phyloP scores from a whole-genome alignment of 1,140 invertebrate genomes.

The Heliconius hermathena region DNA sequence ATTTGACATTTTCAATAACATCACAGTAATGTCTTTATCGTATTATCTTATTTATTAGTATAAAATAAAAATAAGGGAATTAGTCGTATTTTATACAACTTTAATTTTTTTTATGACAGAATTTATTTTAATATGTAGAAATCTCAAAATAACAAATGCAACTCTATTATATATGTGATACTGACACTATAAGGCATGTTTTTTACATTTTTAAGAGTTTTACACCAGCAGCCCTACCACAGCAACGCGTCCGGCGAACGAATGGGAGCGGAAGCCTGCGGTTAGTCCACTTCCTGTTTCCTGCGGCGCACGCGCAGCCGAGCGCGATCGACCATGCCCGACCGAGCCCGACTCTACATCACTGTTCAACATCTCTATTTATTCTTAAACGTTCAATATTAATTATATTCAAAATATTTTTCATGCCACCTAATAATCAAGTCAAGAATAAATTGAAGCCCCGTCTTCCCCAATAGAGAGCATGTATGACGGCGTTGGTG shows the following conservation, averaged over 20 bases:
- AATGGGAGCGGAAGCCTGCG: constrained; percentile 80
- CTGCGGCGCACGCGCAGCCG: constrained; percentile 72
- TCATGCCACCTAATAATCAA: background rate
- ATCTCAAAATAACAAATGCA: background rate
- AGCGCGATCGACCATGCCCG: constrained; percentile 56
- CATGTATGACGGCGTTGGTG: no score
- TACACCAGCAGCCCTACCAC: constrained; percentile 50
- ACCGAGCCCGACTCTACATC: constrained; percentile 21
- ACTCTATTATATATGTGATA: background rate
- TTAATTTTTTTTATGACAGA: background rate
- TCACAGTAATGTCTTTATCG: no score
- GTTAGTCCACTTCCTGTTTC: constrained; percentile 81
- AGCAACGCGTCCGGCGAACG: constrained; percentile 70
- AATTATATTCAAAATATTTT: background rate
- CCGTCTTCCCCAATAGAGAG: no score
- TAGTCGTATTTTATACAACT: no score
- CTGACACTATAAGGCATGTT: background rate
- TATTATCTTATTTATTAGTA: no score
- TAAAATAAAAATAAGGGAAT: no score
- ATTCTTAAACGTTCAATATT: background rate
- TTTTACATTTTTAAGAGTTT: constrained; percentile 14
- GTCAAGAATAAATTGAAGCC: background rate
- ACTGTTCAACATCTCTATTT: constrained; percentile 1
- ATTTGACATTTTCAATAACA: no score
- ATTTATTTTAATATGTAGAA: background rate